These are phyloP conservation scores for Aphyosemion australe DNA, from an alignment of 2,113 vertebrate genomes.

Conservation along the genomic window DNA sequence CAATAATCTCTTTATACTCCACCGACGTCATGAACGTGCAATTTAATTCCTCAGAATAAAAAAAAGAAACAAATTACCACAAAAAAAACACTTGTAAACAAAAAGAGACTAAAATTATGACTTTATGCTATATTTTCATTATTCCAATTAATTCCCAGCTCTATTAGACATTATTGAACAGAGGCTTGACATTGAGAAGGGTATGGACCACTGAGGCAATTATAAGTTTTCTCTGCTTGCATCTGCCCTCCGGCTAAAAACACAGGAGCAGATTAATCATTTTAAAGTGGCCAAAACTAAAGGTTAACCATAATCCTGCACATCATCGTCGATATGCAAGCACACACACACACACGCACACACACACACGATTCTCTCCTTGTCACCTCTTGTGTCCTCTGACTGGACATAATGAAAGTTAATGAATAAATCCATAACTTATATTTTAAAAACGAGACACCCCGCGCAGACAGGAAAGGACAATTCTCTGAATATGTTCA, in stretches of 20 bases:
- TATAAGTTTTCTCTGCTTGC: conserved; percentile 67
- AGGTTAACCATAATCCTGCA: conserved; percentile 69
- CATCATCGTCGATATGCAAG: conserved; percentile 57
- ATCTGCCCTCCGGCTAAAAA: conserved; percentile 71
- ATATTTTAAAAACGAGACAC: conserved; percentile 56
- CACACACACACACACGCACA: conserved; percentile 1
- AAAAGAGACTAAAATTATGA: conserved; percentile 18
- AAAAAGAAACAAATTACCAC: not conserved
- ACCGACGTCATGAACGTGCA: too few species aligned
- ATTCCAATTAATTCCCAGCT: conserved; percentile 41
- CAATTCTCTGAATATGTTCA: conserved; percentile 40
- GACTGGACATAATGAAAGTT: conserved; percentile 64
- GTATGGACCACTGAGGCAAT: conserved; percentile 63
- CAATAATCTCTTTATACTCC: too few species aligned
- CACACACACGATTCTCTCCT: conserved; percentile 13
- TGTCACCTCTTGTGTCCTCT: conserved; percentile 63
- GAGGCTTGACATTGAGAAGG: conserved; percentile 70
- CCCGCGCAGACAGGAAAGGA: conserved; percentile 47
- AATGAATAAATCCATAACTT: conserved; percentile 73
- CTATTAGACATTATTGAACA: conserved; percentile 55
- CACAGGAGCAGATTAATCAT: conserved; percentile 75
- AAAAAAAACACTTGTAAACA: conserved; percentile 5
- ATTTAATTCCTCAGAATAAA: too few species aligned
- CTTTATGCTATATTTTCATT: conserved; percentile 17
- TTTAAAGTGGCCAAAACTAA: conserved; percentile 71